Evolutionary conservation across 2,797 vertebrate genomes (phyloP).

Genomic region (Acanthornis magna): DNA sequence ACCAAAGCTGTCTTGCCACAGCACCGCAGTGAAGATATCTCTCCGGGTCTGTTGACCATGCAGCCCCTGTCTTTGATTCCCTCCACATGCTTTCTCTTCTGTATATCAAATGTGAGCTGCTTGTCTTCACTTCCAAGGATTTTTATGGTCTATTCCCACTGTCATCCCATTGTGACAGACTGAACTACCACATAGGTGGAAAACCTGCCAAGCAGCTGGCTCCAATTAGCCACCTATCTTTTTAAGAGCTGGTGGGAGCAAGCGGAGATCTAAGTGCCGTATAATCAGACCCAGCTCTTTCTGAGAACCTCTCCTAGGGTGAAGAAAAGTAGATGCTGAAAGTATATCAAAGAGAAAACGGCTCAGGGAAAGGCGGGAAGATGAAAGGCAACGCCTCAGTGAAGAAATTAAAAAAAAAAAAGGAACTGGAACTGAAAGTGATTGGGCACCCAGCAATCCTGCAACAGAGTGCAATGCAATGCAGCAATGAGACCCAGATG

Average conservation of each 20-base stretch:
- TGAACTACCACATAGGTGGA: conserved; percentile 27
- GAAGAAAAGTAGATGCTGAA: background rate
- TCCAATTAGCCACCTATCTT: conserved; percentile 51
- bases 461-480: background rate
- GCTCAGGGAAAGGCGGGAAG: background rate
- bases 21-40: background rate
- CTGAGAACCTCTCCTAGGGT: background rate
- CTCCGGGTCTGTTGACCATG: background rate
- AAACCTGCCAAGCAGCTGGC: background rate
- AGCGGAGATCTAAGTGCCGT: background rate
- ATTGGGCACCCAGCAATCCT: background rate
- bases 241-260: conserved; percentile 1
- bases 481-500: background rate
- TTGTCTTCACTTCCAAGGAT: conserved; percentile 4
- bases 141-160: conserved; percentile 25
- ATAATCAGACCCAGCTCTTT: conserved; percentile 1
- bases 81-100: background rate
- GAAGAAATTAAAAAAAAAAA: background rate
- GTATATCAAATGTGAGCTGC: background rate
- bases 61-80: background rate
- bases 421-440: background rate
- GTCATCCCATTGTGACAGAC: conserved; percentile 19
- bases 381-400: background rate
- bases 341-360: background rate
- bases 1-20: background rate